phyloP scores from a whole-genome alignment of 2,888 invertebrate genomes.

The Psylliodes chrysocephalus region DNA sequence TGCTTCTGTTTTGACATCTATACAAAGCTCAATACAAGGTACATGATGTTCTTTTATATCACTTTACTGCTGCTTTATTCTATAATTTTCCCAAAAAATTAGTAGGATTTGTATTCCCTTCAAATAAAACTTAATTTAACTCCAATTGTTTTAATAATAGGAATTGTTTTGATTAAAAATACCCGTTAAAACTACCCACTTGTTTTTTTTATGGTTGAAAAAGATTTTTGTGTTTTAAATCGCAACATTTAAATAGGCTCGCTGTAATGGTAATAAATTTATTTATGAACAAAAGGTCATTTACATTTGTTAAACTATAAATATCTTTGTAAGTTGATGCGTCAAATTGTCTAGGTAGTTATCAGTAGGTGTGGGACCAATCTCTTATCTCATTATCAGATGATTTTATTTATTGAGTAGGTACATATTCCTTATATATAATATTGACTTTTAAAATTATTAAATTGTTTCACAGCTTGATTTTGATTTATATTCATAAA shows the following conservation, averaged over 20 bases:
- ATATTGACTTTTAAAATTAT: too few species aligned
- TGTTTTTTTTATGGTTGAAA: neutral
- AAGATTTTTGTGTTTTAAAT: neutral
- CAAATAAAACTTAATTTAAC: neutral
- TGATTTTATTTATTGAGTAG: too few species aligned
- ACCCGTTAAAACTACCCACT: neutral
- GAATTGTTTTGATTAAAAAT: neutral
- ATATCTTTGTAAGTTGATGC: conserved; percentile 4
- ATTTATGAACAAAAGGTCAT: conserved; percentile 11
- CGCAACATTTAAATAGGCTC: neutral
- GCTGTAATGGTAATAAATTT: neutral
- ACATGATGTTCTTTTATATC: conserved; percentile 31
- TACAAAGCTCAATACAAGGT: conserved; percentile 46
- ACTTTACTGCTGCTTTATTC: conserved; percentile 23
- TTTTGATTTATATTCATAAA: too few species aligned
- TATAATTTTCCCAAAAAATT: neutral
- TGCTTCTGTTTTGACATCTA: conserved; percentile 57
- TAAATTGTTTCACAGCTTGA: too few species aligned
- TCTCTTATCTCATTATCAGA: too few species aligned
- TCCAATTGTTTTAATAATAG: neutral
- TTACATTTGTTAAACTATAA: conserved; percentile 6
- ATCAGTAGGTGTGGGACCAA: neutral
- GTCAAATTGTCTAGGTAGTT: conserved; percentile 1
- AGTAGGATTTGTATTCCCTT: neutral
- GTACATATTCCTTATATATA: too few species aligned